A percentile compares a stretch with the other conserved stretches of the same genome.
Evolutionary conservation across 2,113 vertebrate species (phyloP).

Genomic region (Tiliqua scincoides): DNA sequence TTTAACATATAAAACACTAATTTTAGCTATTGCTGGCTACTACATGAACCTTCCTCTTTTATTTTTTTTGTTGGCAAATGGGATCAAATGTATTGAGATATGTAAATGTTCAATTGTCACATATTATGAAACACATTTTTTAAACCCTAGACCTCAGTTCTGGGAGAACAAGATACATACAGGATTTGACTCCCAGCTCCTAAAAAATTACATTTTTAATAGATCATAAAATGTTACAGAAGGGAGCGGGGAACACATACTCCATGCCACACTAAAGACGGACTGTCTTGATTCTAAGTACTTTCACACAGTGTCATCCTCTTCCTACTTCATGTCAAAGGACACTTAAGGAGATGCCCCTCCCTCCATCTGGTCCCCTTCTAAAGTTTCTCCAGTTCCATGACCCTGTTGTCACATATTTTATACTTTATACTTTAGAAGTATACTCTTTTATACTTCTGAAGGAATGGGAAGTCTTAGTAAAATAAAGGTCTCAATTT

Average conservation of each 20-base stretch:
- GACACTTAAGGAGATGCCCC: neutral
- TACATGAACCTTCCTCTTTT: too few relatives aligned
- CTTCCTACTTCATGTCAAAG: neutral
- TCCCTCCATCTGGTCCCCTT: neutral
- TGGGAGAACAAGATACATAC: neutral
- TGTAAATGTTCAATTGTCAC: neutral
- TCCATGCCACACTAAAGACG: neutral
- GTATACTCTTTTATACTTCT: too few relatives aligned
- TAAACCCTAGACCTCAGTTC: neutral
- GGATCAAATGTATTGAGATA: neutral
- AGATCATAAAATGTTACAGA: neutral
- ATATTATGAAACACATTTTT: neutral
- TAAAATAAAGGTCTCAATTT: too few relatives aligned
- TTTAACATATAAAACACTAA: neutral
- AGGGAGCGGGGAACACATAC: too few relatives aligned
- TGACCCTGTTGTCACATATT: too few relatives aligned
- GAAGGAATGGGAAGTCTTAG: too few relatives aligned
- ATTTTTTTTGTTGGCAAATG: neutral
- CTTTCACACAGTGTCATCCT: neutral
- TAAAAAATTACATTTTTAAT: too few relatives aligned
- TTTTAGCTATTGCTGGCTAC: neutral
- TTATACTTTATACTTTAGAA: too few relatives aligned
- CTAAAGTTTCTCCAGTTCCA: neutral
- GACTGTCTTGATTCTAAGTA: neutral
- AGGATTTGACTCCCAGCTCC: neutral